A percentile compares a stretch with the other conserved stretches of the same genome.
Conservation (phyloP, 2,888 invertebrate species). For the Brenthis ino region DNA sequence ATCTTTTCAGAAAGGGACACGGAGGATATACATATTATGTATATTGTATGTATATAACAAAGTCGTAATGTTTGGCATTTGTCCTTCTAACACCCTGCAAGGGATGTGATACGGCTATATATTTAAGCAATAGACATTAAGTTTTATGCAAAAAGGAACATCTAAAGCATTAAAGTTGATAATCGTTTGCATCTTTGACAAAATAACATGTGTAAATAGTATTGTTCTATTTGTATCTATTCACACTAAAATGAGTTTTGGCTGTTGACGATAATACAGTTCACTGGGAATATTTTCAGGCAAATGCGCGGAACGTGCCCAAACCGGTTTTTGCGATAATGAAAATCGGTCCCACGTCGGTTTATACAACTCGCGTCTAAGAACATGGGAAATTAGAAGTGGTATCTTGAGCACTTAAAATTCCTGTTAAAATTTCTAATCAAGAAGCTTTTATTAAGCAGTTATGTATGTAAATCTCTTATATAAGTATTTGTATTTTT, state of each 20-base stretch:
- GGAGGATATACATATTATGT: too few species aligned
- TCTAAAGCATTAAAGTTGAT: conserved; percentile 30
- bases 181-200: conserved; percentile 32
- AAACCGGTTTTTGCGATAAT: conserved; percentile 40
- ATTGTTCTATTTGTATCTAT: conserved; percentile 29
- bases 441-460: too few species aligned
- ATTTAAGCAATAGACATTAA: neutral
- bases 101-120: neutral
- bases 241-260: conserved; percentile 33
- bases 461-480: too few species aligned
- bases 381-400: conserved; percentile 2
- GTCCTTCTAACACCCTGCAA: too few species aligned
- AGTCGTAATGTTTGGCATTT: too few species aligned
- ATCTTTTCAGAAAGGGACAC: too few species aligned
- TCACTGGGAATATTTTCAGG: conserved; percentile 37
- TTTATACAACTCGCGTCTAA: conserved; percentile 21
- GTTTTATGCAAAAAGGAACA: neutral
- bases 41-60: too few species aligned
- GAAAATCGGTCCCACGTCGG: conserved; percentile 36
- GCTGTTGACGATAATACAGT: conserved; percentile 36
- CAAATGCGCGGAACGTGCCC: conserved; percentile 44
- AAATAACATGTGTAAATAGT: conserved; percentile 30
- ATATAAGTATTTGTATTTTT: too few species aligned
- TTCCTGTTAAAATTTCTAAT: neutral
- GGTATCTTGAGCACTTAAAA: neutral